These are phyloP conservation scores for Leptopilina syphax DNA, from an alignment of 2,888 invertebrate species.

Conservation along the genomic window DNA sequence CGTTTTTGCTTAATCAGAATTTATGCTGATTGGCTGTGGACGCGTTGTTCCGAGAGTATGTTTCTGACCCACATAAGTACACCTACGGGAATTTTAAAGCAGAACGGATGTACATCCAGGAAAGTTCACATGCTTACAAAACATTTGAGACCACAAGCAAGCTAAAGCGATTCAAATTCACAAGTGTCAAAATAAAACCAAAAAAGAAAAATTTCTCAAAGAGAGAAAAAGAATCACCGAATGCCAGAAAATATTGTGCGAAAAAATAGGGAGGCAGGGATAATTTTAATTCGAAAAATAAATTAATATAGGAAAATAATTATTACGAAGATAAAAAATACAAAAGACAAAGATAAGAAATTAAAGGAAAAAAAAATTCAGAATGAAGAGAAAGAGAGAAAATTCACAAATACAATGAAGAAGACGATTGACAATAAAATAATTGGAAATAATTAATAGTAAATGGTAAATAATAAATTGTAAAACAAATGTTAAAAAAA, in stretches of 20 bases:
- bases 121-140: slow-evolving; percentile 18
- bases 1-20: slow-evolving; percentile 3
- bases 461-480: too few relatives aligned
- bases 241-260: background rate
- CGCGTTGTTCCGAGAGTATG: background rate
- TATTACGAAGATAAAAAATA: too few relatives aligned
- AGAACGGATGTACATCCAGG: background rate
- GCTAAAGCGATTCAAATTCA: background rate
- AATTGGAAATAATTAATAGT: too few relatives aligned
- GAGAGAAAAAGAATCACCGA: background rate
- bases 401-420: too few relatives aligned
- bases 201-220: background rate
- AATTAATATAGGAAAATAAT: too few relatives aligned
- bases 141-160: slow-evolving; percentile 20
- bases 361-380: too few relatives aligned
- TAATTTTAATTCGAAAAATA: too few relatives aligned
- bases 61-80: slow-evolving; percentile 10
- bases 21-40: slow-evolving; percentile 21
- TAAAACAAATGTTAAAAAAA: too few relatives aligned
- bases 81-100: slow-evolving; percentile 13
- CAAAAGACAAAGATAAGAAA: too few relatives aligned
- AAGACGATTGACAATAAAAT: too few relatives aligned
- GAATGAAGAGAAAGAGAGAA: too few relatives aligned
- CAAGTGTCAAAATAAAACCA: background rate
- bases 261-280: background rate